Conservation (phyloP, 2,797 vertebrate species). For the Phaenicophaeus curvirostris region DNA sequence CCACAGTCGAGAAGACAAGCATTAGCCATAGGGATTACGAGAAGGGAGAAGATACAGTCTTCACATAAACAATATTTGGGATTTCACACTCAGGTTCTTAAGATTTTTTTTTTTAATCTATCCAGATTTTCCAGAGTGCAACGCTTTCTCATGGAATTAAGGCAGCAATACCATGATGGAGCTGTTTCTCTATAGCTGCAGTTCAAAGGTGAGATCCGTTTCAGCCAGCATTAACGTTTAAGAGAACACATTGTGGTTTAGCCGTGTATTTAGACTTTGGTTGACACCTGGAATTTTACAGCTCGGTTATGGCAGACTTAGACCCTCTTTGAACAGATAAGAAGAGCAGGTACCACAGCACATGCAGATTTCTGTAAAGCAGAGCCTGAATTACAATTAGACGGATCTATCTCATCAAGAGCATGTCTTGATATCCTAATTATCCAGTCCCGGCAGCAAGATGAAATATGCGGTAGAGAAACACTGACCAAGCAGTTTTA, state of each 20-base stretch:
- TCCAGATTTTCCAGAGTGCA: background rate
- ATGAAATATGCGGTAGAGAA: constrained; percentile 65
- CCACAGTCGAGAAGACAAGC: background rate
- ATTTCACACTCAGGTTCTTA: background rate
- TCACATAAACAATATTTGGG: background rate
- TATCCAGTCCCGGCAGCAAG: constrained; percentile 27
- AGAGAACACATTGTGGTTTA: background rate
- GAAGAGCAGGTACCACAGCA: background rate
- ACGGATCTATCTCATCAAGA: constrained; percentile 68
- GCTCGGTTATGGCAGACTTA: background rate
- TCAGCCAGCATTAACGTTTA: background rate
- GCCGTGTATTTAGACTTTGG: background rate
- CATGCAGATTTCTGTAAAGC: constrained; percentile 28
- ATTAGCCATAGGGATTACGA: background rate
- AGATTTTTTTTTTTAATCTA: background rate
- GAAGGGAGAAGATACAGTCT: background rate
- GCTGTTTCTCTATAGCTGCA: accelerated
- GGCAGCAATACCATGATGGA: background rate
- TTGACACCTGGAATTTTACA: background rate
- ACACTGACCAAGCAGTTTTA: constrained; percentile 75
- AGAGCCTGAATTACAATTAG: constrained; percentile 66
- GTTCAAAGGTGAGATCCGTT: background rate
- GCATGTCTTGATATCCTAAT: constrained; percentile 68
- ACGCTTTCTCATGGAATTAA: background rate
- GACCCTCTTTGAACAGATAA: background rate